These are phyloP conservation scores for Ceyx cyanopectus DNA, from an alignment of 2,113 vertebrate species.

Conservation along the genomic window DNA sequence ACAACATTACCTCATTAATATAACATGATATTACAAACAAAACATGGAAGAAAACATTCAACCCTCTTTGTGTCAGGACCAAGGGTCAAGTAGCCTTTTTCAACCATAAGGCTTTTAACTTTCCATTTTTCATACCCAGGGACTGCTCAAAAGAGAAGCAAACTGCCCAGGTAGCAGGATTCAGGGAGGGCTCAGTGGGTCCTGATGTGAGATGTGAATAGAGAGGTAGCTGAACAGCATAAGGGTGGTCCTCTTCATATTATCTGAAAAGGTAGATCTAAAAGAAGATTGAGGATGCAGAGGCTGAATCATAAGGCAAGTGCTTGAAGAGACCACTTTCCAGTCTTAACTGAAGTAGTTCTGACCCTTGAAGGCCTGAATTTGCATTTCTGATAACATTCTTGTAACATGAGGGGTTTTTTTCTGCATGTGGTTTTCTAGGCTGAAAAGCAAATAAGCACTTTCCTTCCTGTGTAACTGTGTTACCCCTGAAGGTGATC, in stretches of 20 bases:
- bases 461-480: not conserved
- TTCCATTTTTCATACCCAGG: not conserved
- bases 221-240: fast-evolving
- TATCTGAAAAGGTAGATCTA: not conserved
- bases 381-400: not conserved
- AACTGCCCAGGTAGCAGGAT: not conserved
- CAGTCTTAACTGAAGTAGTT: not conserved
- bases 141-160: not conserved
- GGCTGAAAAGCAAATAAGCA: not conserved
- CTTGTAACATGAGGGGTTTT: not conserved
- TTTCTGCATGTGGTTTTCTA: not conserved
- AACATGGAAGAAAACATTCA: not conserved
- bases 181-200: not conserved
- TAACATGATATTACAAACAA: constrained; percentile 18
- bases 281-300: not conserved
- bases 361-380: not conserved
- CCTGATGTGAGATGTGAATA: fast-evolving
- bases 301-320: not conserved
- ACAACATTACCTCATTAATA: constrained; percentile 49
- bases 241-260: not conserved
- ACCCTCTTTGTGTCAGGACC: not conserved
- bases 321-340: not conserved
- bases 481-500: not conserved
- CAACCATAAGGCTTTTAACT: not conserved
- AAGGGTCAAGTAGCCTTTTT: constrained; percentile 27